A percentile compares a stretch with the other conserved stretches of the same genome.
These are phyloP conservation scores for Beris morrisii DNA, from an alignment of 2,888 invertebrate genomes.

Conservation along the genomic window DNA sequence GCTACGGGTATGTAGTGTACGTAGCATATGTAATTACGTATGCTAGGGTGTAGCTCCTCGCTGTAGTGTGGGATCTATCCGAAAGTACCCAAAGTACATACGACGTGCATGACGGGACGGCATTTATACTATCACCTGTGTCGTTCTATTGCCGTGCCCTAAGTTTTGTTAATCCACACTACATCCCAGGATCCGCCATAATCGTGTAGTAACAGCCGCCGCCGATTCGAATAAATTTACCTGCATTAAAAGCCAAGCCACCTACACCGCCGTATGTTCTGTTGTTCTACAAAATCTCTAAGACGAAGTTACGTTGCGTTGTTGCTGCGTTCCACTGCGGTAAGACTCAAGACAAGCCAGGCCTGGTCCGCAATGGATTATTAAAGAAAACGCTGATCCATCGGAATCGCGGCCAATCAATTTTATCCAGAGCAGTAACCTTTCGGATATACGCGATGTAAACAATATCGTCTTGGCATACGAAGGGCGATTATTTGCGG, in stretches of 20 bases:
- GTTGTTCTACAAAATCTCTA: not conserved
- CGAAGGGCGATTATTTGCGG: constrained; percentile 10
- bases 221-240: constrained; percentile 12
- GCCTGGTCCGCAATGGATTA: not conserved
- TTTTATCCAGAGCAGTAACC: constrained; percentile 7
- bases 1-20: constrained; percentile 8
- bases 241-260: constrained; percentile 13
- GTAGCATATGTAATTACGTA: constrained; percentile 20
- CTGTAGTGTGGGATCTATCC: constrained; percentile 17
- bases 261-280: constrained; percentile 17
- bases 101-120: constrained; percentile 16
- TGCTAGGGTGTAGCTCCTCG: constrained; percentile 17
- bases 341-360: not conserved
- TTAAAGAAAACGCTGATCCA: not conserved
- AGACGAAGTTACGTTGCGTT: not conserved
- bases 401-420: not conserved
- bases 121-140: constrained; percentile 4
- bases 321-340: not conserved
- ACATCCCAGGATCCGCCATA: constrained; percentile 25
- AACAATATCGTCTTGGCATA: constrained; percentile 2
- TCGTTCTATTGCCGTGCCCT: constrained; percentile 7
- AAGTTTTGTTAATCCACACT: constrained; percentile 27
- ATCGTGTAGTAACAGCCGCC: constrained; percentile 19
- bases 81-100: constrained; percentile 7
- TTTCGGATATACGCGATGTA: not conserved